phyloP scores from a whole-genome alignment of 2,113 vertebrate species.

The Dicerorhinus sumatrensis region DNA sequence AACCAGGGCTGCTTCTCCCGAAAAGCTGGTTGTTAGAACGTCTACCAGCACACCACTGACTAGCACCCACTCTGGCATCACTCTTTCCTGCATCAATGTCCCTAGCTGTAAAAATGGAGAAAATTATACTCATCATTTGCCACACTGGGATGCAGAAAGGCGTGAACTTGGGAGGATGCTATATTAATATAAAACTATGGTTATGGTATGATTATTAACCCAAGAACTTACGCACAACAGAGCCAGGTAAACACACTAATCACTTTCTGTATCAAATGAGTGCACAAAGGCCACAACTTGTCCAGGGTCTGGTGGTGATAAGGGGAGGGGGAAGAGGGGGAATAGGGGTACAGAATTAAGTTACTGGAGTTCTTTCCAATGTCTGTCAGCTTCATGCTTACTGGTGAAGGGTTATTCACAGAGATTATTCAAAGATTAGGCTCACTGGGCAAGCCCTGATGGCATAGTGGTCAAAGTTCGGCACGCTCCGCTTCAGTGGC shows the following conservation, averaged over 20 bases:
- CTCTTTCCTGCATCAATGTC: not conserved
- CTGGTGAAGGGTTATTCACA: not conserved
- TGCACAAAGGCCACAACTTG: not conserved
- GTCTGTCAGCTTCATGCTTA: not conserved
- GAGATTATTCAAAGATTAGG: constrained; percentile 15
- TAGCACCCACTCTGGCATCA: not conserved
- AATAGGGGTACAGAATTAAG: not conserved
- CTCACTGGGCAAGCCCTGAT: not conserved
- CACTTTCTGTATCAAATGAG: not conserved
- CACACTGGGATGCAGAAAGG: not conserved
- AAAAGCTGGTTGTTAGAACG: not conserved
- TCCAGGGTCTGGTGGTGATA: not conserved
- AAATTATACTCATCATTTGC: not conserved
- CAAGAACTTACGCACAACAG: not conserved
- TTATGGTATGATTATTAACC: not conserved
- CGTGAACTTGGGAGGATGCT: constrained; percentile 9
- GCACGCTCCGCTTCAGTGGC: too few relatives aligned
- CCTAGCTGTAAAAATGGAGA: not conserved
- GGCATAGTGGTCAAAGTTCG: too few relatives aligned
- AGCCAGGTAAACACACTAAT: not conserved
- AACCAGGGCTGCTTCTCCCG: not conserved
- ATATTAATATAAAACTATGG: not conserved
- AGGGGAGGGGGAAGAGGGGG: not conserved
- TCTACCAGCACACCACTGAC: not conserved
- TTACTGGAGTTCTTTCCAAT: not conserved